These are phyloP conservation scores for Drosophila demipolita DNA, from an alignment of 2,888 invertebrate species.

Conservation along the genomic window DNA sequence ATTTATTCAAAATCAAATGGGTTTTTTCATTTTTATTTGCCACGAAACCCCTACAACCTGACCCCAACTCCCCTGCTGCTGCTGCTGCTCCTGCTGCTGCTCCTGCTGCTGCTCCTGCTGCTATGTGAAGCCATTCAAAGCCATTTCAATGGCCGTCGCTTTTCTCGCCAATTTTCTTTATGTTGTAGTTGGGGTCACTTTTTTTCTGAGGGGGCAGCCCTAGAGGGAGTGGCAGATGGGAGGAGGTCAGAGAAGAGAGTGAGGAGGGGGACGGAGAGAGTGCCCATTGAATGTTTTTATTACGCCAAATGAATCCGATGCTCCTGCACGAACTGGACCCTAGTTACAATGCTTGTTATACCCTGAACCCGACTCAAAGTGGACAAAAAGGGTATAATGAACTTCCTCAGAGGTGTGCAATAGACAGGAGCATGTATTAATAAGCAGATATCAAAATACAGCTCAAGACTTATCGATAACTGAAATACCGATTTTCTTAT, in stretches of 20 bases:
- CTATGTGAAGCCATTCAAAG: slow-evolving; percentile 67
- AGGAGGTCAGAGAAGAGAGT: neutral
- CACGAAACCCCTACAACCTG: slow-evolving; percentile 11
- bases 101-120: slow-evolving; percentile 3
- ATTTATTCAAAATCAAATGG: slow-evolving; percentile 82
- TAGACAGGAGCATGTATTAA: neutral
- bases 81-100: neutral
- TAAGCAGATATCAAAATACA: neutral
- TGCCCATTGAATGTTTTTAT: slow-evolving; percentile 78
- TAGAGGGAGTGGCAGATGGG: neutral
- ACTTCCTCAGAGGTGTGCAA: neutral
- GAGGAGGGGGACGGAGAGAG: slow-evolving; percentile 11
- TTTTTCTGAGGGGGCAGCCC: slow-evolving; percentile 12
- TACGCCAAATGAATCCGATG: slow-evolving; percentile 70
- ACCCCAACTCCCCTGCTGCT: slow-evolving; percentile 10
- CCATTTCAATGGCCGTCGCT: slow-evolving; percentile 77
- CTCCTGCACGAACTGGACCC: slow-evolving; percentile 45
- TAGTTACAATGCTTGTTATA: slow-evolving; percentile 39
- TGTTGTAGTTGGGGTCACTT: slow-evolving; percentile 59
- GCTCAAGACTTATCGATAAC: neutral
- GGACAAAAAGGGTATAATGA: neutral
- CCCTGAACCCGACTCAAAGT: neutral
- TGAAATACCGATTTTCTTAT: neutral
- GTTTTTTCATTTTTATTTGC: slow-evolving; percentile 56
- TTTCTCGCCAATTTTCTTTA: slow-evolving; percentile 81